Percentiles rank a stretch among this genome's conserved stretches.
phyloP scores from a whole-genome alignment of 30 jellyfish, hydroid and myxozoan species.

The Chrysaora quinquecirrha region DNA sequence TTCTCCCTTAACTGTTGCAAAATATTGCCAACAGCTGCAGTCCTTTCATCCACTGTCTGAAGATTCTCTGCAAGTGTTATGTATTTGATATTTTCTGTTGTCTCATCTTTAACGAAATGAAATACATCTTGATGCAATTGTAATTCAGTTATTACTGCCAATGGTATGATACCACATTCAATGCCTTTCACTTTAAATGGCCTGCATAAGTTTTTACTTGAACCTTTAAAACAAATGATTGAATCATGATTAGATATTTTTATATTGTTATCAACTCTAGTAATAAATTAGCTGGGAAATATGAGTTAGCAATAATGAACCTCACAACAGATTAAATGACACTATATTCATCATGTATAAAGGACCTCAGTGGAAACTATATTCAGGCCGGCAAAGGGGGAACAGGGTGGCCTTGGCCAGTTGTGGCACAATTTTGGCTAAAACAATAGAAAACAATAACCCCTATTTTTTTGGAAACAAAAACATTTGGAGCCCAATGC shows the following conservation, averaged over 20 bases:
- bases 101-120: slow-evolving; percentile 61
- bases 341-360: no score
- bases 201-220: slow-evolving; percentile 68
- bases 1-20: slow-evolving; percentile 62
- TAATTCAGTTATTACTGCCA: slow-evolving; percentile 58
- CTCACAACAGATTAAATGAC: no score
- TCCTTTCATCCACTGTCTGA: slow-evolving; percentile 48
- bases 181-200: slow-evolving; percentile 65
- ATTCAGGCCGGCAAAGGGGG: no score
- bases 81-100: slow-evolving; percentile 56
- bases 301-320: no score
- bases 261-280: no score
- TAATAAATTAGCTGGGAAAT: neutral
- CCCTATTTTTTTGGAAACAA: no score
- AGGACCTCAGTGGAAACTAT: no score
- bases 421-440: no score
- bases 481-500: no score
- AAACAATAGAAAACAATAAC: no score
- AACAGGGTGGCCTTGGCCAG: no score
- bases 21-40: slow-evolving; percentile 52
- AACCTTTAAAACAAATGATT: slow-evolving; percentile 37
- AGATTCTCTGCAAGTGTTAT: slow-evolving; percentile 53
- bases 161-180: slow-evolving; percentile 75
- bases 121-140: slow-evolving; percentile 54
- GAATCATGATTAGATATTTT: neutral